Evolutionary conservation across 2,113 vertebrate species (phyloP).

Genomic region (Rattus norvegicus): DNA sequence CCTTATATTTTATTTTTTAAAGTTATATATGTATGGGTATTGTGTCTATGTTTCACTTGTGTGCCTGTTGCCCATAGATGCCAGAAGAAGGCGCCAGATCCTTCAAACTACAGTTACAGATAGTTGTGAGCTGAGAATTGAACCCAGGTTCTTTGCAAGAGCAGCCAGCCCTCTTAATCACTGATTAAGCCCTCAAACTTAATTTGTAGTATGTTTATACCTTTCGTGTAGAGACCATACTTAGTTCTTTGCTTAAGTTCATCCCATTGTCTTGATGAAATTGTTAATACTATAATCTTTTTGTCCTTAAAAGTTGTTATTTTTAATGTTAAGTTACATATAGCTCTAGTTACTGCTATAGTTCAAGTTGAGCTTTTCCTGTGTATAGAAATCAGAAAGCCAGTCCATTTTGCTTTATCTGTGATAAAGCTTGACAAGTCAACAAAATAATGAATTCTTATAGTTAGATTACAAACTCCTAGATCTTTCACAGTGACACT

Average conservation of each 20-base stretch:
- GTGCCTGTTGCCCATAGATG: neutral
- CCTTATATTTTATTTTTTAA: neutral
- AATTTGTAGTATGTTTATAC: neutral
- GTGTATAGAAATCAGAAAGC: neutral
- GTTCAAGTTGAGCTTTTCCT: neutral
- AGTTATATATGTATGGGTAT: neutral
- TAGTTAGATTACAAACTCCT: neutral
- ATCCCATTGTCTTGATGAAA: neutral
- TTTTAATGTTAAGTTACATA: constrained; percentile 21
- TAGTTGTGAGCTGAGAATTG: neutral
- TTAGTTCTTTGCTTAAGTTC: constrained; percentile 9
- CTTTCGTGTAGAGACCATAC: neutral
- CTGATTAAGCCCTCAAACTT: neutral
- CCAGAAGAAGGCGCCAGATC: neutral
- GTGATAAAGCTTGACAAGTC: neutral
- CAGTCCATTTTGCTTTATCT: constrained; percentile 14
- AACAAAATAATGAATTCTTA: constrained; percentile 5
- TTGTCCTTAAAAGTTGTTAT: constrained; percentile 24
- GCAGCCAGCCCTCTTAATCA: neutral
- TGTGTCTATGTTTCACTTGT: neutral
- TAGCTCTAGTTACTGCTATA: neutral
- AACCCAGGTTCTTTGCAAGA: neutral
- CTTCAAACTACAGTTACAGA: neutral
- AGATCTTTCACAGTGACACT: neutral
- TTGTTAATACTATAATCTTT: neutral